phyloP scores from a whole-genome alignment of 1,140 invertebrate genomes.

The Wasmannia auropunctata region DNA sequence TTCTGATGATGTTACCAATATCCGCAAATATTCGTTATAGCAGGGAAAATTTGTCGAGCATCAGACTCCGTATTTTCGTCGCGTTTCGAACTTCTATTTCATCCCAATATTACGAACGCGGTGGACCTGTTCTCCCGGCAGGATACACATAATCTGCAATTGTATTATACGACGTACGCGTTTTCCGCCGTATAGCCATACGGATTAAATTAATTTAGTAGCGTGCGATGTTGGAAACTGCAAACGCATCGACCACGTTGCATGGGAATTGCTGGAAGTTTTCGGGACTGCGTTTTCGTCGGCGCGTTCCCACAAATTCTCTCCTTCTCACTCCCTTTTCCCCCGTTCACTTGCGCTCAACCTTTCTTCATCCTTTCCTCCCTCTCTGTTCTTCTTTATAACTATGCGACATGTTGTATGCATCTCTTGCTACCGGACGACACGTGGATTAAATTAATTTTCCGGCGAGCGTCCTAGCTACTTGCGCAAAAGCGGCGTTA shows the following conservation, averaged over 20 bases:
- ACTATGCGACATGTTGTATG: slow-evolving; percentile 54
- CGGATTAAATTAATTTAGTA: slow-evolving; percentile 61
- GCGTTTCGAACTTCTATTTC: slow-evolving; percentile 34
- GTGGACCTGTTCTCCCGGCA: slow-evolving; percentile 31
- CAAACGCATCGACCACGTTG: slow-evolving; percentile 47
- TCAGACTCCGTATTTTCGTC: slow-evolving; percentile 6
- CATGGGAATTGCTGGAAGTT: slow-evolving; percentile 38
- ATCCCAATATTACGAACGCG: slow-evolving; percentile 28
- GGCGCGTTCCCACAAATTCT: not conserved
- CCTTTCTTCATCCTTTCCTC: not conserved
- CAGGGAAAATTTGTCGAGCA: slow-evolving; percentile 43
- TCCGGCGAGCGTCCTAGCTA: slow-evolving; percentile 53
- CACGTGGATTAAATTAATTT: slow-evolving; percentile 71
- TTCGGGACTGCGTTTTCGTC: slow-evolving; percentile 46
- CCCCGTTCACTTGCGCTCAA: not conserved
- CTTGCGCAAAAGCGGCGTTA: slow-evolving; percentile 53
- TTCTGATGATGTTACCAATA: not conserved
- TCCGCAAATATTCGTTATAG: slow-evolving; percentile 32
- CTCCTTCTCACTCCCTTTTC: too few species aligned
- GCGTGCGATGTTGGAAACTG: slow-evolving; percentile 43
- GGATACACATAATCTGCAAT: slow-evolving; percentile 53
- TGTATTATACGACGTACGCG: slow-evolving; percentile 51
- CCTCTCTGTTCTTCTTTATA: slow-evolving; percentile 53
- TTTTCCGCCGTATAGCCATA: slow-evolving; percentile 30
- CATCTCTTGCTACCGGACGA: slow-evolving; percentile 53